Conservation (phyloP, 1,140 invertebrate genomes). For the Ceratina japonica region DNA sequence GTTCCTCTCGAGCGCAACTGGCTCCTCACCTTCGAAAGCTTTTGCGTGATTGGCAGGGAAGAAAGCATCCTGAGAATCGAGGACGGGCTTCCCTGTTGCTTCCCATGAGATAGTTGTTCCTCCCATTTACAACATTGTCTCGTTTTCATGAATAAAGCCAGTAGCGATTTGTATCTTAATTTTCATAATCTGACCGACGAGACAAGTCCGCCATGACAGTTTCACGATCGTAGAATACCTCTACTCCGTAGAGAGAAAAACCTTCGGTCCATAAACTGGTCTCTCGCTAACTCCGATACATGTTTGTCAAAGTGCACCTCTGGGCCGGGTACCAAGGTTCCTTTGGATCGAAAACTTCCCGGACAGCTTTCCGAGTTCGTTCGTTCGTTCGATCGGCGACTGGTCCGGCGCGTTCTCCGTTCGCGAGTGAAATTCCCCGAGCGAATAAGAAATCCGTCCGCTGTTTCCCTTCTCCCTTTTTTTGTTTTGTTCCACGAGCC, state of each 20-base stretch:
- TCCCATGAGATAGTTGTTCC: background rate
- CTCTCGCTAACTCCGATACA: background rate
- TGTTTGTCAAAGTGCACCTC: background rate
- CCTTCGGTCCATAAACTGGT: background rate
- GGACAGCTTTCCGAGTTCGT: background rate
- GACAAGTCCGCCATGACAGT: background rate
- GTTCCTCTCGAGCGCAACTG: background rate
- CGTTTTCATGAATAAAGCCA: background rate
- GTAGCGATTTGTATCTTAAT: background rate
- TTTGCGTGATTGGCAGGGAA: background rate
- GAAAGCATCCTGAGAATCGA: background rate
- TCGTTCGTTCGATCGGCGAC: background rate
- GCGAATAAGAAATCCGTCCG: conserved; percentile 11
- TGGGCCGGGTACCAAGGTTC: background rate
- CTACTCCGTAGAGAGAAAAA: background rate
- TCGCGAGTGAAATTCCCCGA: conserved; percentile 1
- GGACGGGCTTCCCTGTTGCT: background rate
- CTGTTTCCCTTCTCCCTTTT: background rate
- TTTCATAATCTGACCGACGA: background rate
- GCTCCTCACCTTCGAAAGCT: background rate
- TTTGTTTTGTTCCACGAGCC: conserved; percentile 5
- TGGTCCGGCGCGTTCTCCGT: background rate
- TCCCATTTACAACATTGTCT: background rate
- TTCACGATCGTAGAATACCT: background rate
- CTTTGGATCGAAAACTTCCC: background rate